These are phyloP conservation scores for Anas georgica DNA, from an alignment of 2,797 vertebrate species.

Conservation along the genomic window DNA sequence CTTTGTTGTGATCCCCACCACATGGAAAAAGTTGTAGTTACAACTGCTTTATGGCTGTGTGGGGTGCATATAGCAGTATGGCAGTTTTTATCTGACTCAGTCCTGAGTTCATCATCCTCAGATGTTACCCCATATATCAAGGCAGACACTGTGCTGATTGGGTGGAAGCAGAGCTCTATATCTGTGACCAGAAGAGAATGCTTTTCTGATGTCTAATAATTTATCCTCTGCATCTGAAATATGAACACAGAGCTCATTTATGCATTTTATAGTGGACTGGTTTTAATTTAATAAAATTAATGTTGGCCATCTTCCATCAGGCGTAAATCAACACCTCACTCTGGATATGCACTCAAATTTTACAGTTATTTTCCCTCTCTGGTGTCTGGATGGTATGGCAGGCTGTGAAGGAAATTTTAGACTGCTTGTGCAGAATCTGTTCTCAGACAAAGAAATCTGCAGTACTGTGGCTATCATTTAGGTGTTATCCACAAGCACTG, in stretches of 20 bases:
- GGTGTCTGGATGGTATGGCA: neutral
- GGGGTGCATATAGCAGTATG: accelerated
- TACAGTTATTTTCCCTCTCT: neutral
- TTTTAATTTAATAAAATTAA: neutral
- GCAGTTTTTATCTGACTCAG: neutral
- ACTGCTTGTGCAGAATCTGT: neutral
- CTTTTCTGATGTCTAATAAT: neutral
- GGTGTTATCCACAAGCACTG: neutral
- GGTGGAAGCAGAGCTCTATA: neutral
- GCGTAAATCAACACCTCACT: neutral
- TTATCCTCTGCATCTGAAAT: neutral
- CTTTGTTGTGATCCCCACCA: neutral
- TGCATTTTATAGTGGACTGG: neutral
- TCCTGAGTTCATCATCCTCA: neutral
- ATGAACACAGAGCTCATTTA: neutral
- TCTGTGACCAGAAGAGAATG: neutral
- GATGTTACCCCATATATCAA: neutral
- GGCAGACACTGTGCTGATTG: neutral
- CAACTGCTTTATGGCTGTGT: accelerated
- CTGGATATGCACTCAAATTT: neutral
- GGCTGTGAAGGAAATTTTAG: neutral
- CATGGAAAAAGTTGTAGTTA: neutral
- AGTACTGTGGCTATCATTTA: neutral
- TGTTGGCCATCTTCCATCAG: neutral
- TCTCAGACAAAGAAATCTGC: neutral